phyloP scores from a whole-genome alignment of 2,888 invertebrate genomes.

The Aradus depressus region DNA sequence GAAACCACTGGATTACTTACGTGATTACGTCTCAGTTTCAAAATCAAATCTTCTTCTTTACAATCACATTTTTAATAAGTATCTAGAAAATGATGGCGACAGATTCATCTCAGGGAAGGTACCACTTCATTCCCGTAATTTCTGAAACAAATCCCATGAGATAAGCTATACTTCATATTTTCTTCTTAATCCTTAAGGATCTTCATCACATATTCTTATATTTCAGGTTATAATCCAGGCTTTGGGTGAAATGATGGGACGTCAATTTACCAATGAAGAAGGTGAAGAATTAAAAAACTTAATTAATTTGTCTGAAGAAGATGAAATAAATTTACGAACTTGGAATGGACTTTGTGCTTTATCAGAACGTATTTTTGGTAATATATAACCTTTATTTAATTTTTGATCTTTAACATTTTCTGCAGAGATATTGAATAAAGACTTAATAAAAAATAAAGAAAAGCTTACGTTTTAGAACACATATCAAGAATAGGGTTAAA shows the following conservation, averaged over 20 bases:
- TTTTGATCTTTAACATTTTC: conserved; percentile 2
- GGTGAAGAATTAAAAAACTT: conserved; percentile 39
- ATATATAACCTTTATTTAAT: conserved; percentile 7
- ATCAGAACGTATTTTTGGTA: conserved; percentile 57
- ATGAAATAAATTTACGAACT: conserved; percentile 52
- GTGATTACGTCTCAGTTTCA: conserved; percentile 52
- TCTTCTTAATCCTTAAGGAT: neutral
- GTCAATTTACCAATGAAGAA: conserved; percentile 44
- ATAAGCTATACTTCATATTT: conserved; percentile 34
- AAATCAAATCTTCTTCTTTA: conserved; percentile 47
- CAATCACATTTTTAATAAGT: conserved; percentile 43
- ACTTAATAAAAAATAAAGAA: too few species aligned
- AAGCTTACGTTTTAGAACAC: too few species aligned
- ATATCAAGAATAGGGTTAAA: too few species aligned
- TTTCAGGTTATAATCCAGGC: conserved; percentile 45
- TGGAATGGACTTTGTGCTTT: conserved; percentile 72
- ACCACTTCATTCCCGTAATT: too few species aligned
- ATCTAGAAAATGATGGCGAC: conserved; percentile 33
- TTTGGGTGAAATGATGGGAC: conserved; percentile 53
- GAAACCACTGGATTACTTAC: conserved; percentile 58
- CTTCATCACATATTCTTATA: too few species aligned
- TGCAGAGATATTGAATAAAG: too few species aligned
- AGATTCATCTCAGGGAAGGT: too few species aligned
- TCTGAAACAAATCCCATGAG: too few species aligned
- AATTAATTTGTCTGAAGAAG: conserved; percentile 44